These are phyloP conservation scores for Leptestheria dahalacensis DNA, from an alignment of 1,140 invertebrate species.

Conservation along the genomic window DNA sequence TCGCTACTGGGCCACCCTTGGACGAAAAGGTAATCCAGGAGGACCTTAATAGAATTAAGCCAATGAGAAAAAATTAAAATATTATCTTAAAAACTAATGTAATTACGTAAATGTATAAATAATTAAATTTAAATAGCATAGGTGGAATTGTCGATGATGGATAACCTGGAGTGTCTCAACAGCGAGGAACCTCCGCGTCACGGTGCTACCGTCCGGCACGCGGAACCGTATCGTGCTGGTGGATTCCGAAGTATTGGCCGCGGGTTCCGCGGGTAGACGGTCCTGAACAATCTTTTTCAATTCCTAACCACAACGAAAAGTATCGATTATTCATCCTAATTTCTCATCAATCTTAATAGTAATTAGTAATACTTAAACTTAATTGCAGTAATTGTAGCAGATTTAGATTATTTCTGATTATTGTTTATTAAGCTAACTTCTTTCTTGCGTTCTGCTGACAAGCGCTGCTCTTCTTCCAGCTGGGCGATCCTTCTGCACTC, in stretches of 20 bases:
- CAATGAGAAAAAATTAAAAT: no score
- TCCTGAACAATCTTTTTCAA: neutral
- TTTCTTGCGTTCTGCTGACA: conserved; percentile 48
- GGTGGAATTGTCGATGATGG: neutral
- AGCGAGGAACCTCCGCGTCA: conserved; percentile 55
- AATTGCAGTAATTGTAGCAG: neutral
- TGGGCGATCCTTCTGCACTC: conserved; percentile 53
- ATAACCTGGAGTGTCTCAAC: conserved; percentile 44
- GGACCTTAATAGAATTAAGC: no score
- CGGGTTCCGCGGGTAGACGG: conserved; percentile 39
- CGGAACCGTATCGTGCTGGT: conserved; percentile 56
- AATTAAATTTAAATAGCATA: neutral
- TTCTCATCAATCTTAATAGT: neutral
- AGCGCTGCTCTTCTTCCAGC: conserved; percentile 46
- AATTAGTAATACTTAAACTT: neutral
- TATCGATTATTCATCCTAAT: neutral
- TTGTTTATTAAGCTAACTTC: conserved; percentile 30
- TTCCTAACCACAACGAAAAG: neutral
- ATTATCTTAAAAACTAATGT: conserved; percentile 37
- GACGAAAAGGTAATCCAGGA: conserved; percentile 71
- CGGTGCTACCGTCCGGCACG: conserved; percentile 50
- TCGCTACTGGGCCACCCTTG: conserved; percentile 72
- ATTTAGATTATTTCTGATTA: neutral
- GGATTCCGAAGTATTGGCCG: conserved; percentile 34
- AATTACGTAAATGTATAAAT: conserved; percentile 7